A percentile compares a stretch with the other conserved stretches of the same genome.
Conservation (phyloP, 2,797 vertebrate genomes). For the Geotrypetes seraphini region DNA sequence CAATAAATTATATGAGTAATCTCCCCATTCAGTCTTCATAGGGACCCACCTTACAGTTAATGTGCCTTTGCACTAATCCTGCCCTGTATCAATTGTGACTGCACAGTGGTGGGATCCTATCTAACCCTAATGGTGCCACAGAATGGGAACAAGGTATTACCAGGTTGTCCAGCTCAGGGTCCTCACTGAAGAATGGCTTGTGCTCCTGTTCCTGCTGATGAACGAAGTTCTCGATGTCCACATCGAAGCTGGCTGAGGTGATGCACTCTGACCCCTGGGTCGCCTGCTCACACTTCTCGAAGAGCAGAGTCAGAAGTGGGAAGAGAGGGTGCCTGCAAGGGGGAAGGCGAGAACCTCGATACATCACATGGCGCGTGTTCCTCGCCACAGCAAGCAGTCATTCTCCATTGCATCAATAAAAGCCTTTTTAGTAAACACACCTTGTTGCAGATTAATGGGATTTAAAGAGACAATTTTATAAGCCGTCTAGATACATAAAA, state of each 20-base stretch:
- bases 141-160: constrained; percentile 47
- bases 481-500: no score
- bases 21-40: no score
- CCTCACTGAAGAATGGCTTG: constrained; percentile 96
- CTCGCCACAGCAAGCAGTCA: no score
- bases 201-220: constrained; percentile 96
- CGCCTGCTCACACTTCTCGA: constrained; percentile 95
- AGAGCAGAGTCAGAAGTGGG: constrained; percentile 86
- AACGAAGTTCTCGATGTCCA: constrained; percentile 95
- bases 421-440: no score
- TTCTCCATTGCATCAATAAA: no score
- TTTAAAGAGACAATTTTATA: no score
- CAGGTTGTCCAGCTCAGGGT: constrained; percentile 94
- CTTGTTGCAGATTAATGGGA: no score
- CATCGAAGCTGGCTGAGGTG: constrained; percentile 96
- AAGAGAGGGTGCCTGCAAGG: constrained; percentile 83
- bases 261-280: constrained; percentile 96
- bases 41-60: no score
- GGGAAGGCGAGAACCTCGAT: no score
- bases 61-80: no score
- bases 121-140: not conserved
- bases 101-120: not conserved
- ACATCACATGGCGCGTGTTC: no score
- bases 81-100: no score
- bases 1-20: constrained; percentile 1